phyloP scores from a whole-genome alignment of 2,888 invertebrate species.

The Tetanocera ferruginea region DNA sequence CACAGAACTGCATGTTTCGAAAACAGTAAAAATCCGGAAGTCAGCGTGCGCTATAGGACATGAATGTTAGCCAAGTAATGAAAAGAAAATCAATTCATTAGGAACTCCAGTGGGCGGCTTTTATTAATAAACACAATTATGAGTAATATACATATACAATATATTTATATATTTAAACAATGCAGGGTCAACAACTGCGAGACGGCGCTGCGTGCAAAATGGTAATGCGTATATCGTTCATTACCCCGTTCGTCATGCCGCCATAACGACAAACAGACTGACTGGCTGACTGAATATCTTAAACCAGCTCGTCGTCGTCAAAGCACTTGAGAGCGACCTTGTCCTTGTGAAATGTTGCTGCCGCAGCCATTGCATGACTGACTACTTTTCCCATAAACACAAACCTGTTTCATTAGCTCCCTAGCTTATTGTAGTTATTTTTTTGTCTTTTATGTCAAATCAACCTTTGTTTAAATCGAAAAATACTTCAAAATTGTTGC shows the following conservation, averaged over 20 bases:
- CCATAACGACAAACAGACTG: too few species aligned
- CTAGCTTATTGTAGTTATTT: neutral
- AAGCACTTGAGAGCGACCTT: neutral
- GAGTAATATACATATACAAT: neutral
- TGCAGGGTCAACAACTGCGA: neutral
- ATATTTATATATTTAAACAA: neutral
- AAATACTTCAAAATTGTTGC: neutral
- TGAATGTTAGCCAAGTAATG: neutral
- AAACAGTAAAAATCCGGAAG: neutral
- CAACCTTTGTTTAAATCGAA: neutral
- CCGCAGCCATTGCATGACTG: neutral
- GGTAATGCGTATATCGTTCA: neutral
- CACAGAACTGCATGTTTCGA: neutral
- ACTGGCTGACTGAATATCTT: neutral
- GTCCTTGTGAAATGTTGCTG: slow-evolving; percentile 3
- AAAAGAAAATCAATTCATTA: neutral
- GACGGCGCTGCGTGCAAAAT: neutral
- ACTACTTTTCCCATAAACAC: neutral
- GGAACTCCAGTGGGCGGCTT: too few species aligned
- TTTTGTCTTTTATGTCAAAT: neutral
- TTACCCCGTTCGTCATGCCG: neutral
- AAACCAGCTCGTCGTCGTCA: neutral
- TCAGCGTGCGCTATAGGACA: neutral
- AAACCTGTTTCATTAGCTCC: neutral
- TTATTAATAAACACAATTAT: neutral